Evolutionary conservation across 2,797 vertebrate genomes (phyloP), one percentile per base, ranked within the genome.

Genomic region (Lithobates sylvaticus): DNA sequence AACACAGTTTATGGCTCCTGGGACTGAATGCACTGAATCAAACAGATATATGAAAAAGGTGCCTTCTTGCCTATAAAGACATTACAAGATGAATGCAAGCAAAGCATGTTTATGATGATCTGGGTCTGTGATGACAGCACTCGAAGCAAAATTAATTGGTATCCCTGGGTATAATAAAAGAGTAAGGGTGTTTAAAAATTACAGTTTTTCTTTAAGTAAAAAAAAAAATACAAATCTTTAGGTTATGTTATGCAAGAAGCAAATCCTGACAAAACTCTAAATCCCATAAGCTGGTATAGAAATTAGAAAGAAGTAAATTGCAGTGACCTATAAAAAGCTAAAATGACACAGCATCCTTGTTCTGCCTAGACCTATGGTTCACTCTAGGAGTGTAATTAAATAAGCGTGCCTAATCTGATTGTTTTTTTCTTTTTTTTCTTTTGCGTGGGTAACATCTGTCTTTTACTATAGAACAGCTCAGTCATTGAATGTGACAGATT

Each of bases 331-430:
- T 34, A 44, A 23, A 39, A 74, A 76, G 54, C 58, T 72, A 73
- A 77, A 87, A 79, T 83, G 67, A 85, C 74, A 86, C 50, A 64
- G 36, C 76, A 71, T 79, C 23, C 61, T 74, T 80, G 34, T 54
- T 80, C 44, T 58, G 64, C 61, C 47, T 26, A 73, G 58, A 13
- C 61, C 76, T 69, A 50, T 47, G 26, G 67, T 74, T 32, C 79
- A 68, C 71, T 73, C 47, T 36, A 54, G 39, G 65, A 82, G 47
- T 58, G 15, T 86, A 87, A 87, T 88, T 65, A 78, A 88, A 88
- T 83, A 88, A 88, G 61, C 76, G 9, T 42, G 67, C 9, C 39
- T 69, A 86, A 85, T 82, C 84, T 68, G 58, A 86, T 81, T 88
- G 74, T 5, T 67, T 72, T 54, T 26, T 47, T 61, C 69, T 54